These are phyloP conservation scores for Darevskia nairensis DNA, from an alignment of 2,797 vertebrate genomes.

Conservation along the genomic window DNA sequence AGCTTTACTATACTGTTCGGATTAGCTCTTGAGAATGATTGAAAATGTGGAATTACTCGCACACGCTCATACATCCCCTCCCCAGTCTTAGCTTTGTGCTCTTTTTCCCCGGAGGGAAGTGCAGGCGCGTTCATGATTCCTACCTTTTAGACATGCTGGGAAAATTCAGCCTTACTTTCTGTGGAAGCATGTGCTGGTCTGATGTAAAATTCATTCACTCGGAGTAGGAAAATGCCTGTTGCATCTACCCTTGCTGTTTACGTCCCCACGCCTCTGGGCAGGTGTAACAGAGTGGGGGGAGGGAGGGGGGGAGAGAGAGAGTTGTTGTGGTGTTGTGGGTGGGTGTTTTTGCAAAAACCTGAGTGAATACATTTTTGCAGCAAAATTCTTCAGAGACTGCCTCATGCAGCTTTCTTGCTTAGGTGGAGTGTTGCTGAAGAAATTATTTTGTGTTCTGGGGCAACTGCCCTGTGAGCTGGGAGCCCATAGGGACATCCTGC, in stretches of 20 bases:
- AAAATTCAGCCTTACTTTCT: conserved; percentile 29
- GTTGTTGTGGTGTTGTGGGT: too few relatives aligned
- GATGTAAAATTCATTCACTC: accelerated
- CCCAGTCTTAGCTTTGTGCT: accelerated
- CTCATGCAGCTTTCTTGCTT: too few relatives aligned
- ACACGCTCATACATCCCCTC: neutral
- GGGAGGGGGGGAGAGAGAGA: too few relatives aligned
- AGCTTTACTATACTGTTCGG: neutral
- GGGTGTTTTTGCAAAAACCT: too few relatives aligned
- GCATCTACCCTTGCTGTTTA: neutral
- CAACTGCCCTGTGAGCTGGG: too few relatives aligned
- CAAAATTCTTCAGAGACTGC: too few relatives aligned
- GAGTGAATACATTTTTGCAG: too few relatives aligned
- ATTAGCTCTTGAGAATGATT: neutral
- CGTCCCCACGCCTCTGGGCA: too few relatives aligned
- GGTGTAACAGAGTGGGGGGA: too few relatives aligned
- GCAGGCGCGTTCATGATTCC: conserved; percentile 59
- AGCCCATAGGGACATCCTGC: too few relatives aligned
- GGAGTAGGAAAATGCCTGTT: neutral
- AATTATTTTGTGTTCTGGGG: too few relatives aligned
- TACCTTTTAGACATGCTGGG: conserved; percentile 25
- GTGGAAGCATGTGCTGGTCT: neutral
- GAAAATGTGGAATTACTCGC: neutral
- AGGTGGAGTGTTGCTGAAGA: too few relatives aligned
- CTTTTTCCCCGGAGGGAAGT: neutral